These are phyloP conservation scores for Tokudaia tokunoshimensis DNA, from an alignment of 2,797 vertebrate genomes.

Conservation along the genomic window DNA sequence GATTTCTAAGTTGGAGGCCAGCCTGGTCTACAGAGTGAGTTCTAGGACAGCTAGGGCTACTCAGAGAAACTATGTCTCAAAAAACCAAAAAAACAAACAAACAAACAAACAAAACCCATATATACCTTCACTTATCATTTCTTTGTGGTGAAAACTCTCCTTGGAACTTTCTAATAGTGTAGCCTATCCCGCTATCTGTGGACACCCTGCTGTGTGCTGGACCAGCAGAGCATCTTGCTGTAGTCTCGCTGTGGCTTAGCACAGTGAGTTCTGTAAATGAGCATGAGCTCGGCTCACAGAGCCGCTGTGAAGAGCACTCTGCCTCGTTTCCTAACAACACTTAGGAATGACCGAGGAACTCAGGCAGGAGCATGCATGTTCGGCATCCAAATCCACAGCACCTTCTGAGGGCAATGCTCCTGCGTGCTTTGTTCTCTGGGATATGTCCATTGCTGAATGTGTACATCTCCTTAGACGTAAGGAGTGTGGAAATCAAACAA, in stretches of 20 bases:
- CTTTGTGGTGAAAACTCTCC: not conserved
- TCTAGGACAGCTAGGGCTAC: too few relatives aligned
- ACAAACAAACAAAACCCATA: too few relatives aligned
- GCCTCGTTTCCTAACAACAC: not conserved
- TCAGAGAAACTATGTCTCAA: too few relatives aligned
- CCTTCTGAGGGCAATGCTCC: not conserved
- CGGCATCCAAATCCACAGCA: not conserved
- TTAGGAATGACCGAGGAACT: not conserved
- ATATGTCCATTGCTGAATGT: not conserved
- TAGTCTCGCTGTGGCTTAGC: not conserved
- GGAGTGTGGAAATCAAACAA: not conserved
- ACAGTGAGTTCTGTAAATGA: not conserved
- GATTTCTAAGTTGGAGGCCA: too few relatives aligned
- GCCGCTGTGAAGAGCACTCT: not conserved
- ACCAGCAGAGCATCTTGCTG: not conserved
- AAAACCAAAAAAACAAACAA: too few relatives aligned
- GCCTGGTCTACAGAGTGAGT: too few relatives aligned
- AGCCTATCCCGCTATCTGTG: rapidly evolving
- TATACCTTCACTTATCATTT: not conserved
- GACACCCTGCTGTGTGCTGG: not conserved
- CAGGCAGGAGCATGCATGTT: not conserved
- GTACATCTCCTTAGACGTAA: not conserved
- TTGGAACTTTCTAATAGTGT: not conserved
- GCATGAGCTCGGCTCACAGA: not conserved
- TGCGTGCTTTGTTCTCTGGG: not conserved